Evolutionary conservation across 2,113 vertebrate genomes (phyloP).

Genomic region (Triplophysa tibetana): DNA sequence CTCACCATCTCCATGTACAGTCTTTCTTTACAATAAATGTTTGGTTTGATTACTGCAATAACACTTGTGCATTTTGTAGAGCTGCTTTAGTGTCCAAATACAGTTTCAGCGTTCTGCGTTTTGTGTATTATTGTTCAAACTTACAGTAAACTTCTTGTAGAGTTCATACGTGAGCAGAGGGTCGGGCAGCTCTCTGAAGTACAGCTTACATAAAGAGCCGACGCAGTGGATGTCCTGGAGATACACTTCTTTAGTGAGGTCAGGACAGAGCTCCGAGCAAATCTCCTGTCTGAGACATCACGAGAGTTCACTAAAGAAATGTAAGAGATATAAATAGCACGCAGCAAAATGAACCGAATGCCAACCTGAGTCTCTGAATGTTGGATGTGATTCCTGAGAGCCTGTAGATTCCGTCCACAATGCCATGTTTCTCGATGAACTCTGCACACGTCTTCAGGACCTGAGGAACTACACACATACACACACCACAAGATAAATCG

Average conservation of each 20-base stretch:
- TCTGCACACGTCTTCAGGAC: constrained; percentile 94
- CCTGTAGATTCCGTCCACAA: constrained; percentile 97
- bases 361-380: constrained; percentile 93
- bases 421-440: constrained; percentile 94
- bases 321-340: not conserved
- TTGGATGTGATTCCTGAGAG: constrained; percentile 97
- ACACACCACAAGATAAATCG: not conserved
- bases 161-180: constrained; percentile 97
- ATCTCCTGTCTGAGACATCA: constrained; percentile 89
- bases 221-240: constrained; percentile 99
- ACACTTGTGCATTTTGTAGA: too few relatives aligned
- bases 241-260: constrained; percentile 96
- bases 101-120: too few relatives aligned
- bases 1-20: too few relatives aligned
- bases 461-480: constrained; percentile 81
- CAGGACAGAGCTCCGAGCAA: constrained; percentile 89
- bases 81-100: too few relatives aligned
- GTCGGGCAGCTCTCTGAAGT: constrained; percentile 96
- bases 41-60: too few relatives aligned
- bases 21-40: too few relatives aligned
- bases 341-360: not conserved
- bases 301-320: not conserved
- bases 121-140: constrained; percentile 54
- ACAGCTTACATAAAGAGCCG: constrained; percentile 97
- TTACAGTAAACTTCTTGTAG: constrained; percentile 97